Evolutionary conservation across 2,113 vertebrate genomes (phyloP), one percentile per base, ranked within the genome.

Genomic region (Seriola rivoliana): DNA sequence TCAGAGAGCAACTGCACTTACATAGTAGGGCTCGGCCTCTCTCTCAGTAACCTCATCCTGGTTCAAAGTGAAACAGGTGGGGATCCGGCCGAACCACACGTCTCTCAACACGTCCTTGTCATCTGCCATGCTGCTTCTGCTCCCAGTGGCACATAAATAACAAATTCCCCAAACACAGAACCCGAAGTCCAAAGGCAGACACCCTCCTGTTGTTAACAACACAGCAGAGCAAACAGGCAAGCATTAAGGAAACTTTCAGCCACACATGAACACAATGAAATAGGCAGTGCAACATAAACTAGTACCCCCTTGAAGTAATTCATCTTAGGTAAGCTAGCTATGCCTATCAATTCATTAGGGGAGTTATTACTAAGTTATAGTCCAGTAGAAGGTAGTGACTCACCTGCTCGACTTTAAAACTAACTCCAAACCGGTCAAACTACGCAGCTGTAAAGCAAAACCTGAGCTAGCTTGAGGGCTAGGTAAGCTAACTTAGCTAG

Each of bases 31-130:
- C 58, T 99, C 98, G 36, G 97, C 97, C 93, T 99, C 98, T 55
- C 98, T 96, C 91, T 99, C 98, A 0, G 97, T 99, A 81, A 96
- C 95, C 86, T 99, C 98, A 84, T 99, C 98, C 89, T 97, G 98
- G 94, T 97, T 96, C 23, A 99, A 88, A 0, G 96, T 98, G 91
- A 99, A 99, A 89, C 98, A 98, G 65, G 98, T 96, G 34, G 98
- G 98, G 93, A 99, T 98, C 94, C 97, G 94, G 62, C 98, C 98
- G 83, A 97, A 99, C 98, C 98, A 99, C 42, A 99, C 98, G 89
- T 99, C 97, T 92, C 98, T 97, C 92, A 99, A 93, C 10, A 99
- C 97, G 85, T 99, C 98, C 96, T 99, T 99, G 96, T 99, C 98
- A 98, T 99, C 98, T 98, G 98, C 97, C 98, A 99, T 99, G 93